Percentiles rank a stretch among this genome's conserved stretches.
phyloP scores from a whole-genome alignment of 2,888 invertebrate species.

The Meganola albula region DNA sequence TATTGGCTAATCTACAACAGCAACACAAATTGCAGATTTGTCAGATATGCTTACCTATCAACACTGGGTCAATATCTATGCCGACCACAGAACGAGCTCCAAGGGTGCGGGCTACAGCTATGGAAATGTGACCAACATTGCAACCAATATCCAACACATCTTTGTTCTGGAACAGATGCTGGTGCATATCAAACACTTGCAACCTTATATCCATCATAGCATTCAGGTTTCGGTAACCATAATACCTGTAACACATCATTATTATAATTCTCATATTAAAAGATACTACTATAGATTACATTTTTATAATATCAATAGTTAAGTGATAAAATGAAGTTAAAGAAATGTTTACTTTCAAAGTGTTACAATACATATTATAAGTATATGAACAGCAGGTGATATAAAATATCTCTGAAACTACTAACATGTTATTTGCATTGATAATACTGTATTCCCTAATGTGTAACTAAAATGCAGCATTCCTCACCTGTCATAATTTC shows the following conservation, averaged over 20 bases:
- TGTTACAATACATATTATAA: too few relatives aligned
- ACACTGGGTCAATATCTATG: slow-evolving; percentile 94
- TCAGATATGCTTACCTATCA: slow-evolving; percentile 80
- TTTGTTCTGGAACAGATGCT: slow-evolving; percentile 90
- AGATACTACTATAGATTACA: too few relatives aligned
- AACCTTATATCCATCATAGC: slow-evolving; percentile 90
- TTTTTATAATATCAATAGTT: too few relatives aligned
- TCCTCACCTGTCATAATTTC: slow-evolving; percentile 96
- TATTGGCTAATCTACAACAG: too few relatives aligned
- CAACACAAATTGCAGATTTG: too few relatives aligned
- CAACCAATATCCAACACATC: slow-evolving; percentile 98
- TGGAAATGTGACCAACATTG: slow-evolving; percentile 96
- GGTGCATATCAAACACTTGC: slow-evolving; percentile 86
- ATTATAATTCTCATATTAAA: neutral
- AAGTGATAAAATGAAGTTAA: too few relatives aligned
- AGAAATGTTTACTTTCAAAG: too few relatives aligned
- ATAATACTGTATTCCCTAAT: neutral
- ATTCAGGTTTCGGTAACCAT: slow-evolving; percentile 93
- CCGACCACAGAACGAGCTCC: slow-evolving; percentile 92
- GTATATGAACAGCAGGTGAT: too few relatives aligned
- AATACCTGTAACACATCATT: slow-evolving; percentile 81
- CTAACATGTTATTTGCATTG: too few relatives aligned
- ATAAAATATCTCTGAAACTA: too few relatives aligned
- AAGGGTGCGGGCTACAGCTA: slow-evolving; percentile 91
- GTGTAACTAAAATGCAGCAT: slow-evolving; percentile 7